Evolutionary conservation across 2,797 vertebrate species (phyloP).

Genomic region (Pantherophis vulpinus): DNA sequence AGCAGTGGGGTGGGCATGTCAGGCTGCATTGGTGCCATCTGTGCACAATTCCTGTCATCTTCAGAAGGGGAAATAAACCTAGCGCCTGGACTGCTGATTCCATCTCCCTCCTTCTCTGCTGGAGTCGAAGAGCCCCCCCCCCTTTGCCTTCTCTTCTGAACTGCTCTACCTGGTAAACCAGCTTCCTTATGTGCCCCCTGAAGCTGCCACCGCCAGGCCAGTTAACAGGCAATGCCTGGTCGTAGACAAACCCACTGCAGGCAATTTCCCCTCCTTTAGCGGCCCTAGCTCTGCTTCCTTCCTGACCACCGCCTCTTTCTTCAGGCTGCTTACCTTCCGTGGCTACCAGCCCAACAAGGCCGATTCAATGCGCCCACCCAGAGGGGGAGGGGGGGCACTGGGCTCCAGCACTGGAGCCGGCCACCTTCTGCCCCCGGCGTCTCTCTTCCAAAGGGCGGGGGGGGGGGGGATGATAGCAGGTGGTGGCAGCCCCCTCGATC

Average conservation of each 20-base stretch:
- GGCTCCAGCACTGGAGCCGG: not conserved
- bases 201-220: not conserved
- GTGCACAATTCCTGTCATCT: not conserved
- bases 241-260: accelerated
- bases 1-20: not conserved
- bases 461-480: not conserved
- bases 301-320: too few relatives aligned
- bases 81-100: not conserved
- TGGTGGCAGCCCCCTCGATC: not conserved
- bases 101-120: not conserved
- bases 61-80: not conserved
- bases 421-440: not conserved
- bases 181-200: not conserved
- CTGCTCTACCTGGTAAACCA: not conserved
- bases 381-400: not conserved
- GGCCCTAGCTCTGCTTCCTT: too few relatives aligned
- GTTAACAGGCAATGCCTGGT: not conserved
- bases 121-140: not conserved
- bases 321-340: too few relatives aligned
- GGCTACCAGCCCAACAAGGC: not conserved
- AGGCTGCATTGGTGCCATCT: not conserved
- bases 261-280: not conserved
- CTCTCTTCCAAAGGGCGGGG: not conserved
- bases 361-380: too few relatives aligned
- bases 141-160: not conserved